A percentile compares a stretch with the other conserved stretches of the same genome.
Conservation (phyloP, 2,113 vertebrate genomes). For the Odocoileus hemionus region DNA sequence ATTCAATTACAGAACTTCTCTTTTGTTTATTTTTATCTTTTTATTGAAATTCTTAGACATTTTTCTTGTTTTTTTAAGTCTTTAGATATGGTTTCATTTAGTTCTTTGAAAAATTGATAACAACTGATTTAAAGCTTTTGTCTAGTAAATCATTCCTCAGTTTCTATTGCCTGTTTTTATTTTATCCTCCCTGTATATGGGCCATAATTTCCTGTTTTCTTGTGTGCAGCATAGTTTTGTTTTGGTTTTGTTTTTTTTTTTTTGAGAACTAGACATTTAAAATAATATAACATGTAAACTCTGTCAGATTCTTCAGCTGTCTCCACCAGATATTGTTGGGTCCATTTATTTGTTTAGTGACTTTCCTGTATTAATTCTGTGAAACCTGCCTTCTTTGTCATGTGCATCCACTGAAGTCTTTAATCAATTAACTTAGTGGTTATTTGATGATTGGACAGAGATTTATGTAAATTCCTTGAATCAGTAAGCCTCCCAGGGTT, state of each 20-base stretch:
- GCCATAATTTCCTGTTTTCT: not conserved
- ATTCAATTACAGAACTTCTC: not conserved
- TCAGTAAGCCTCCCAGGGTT: not conserved
- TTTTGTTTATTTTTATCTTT: not conserved
- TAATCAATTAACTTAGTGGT: not conserved
- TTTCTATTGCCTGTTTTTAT: not conserved
- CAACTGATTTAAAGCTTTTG: not conserved
- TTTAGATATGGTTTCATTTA: not conserved
- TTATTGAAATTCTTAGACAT: not conserved
- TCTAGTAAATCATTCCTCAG: not conserved
- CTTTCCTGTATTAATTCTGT: not conserved
- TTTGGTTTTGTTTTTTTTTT: accelerated
- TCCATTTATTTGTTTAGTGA: not conserved
- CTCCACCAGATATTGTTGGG: no score
- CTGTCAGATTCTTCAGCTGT: not conserved
- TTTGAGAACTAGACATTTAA: not conserved
- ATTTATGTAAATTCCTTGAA: not conserved
- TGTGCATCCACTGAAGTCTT: not conserved
- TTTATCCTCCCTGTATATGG: not conserved
- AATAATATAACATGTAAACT: not conserved
- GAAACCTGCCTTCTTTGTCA: not conserved
- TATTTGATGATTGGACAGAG: not conserved
- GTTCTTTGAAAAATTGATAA: not conserved
- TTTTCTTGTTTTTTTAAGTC: not conserved
- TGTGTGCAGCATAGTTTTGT: not conserved